A percentile compares a stretch with the other conserved stretches of the same genome.
Conservation (phyloP, 2,113 vertebrate species). For the Spea multiplicata region DNA sequence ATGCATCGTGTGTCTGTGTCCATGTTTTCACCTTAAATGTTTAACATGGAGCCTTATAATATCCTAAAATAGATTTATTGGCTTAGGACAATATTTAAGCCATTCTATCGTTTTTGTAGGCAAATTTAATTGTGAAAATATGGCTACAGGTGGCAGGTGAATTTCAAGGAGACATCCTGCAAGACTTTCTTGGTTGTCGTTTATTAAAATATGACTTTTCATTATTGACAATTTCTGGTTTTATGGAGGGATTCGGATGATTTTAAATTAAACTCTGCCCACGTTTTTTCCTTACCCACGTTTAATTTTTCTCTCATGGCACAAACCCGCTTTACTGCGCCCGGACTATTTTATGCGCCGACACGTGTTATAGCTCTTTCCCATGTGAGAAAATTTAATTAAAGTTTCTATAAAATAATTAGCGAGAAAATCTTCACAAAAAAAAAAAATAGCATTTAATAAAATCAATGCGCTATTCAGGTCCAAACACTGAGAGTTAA, state of each 20-base stretch:
- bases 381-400: slow-evolving; percentile 75
- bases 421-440: slow-evolving; percentile 64
- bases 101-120: too few relatives aligned
- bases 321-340: not conserved
- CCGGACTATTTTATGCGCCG: not conserved
- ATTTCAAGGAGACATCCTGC: too few relatives aligned
- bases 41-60: too few relatives aligned
- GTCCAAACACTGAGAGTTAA: slow-evolving; percentile 70
- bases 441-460: slow-evolving; percentile 30
- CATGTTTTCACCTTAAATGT: too few relatives aligned
- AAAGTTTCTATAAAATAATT: slow-evolving; percentile 77
- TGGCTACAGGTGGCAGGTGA: too few relatives aligned
- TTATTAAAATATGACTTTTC: too few relatives aligned
- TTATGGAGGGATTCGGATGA: not conserved
- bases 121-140: too few relatives aligned
- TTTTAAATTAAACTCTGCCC: slow-evolving; percentile 23
- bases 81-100: too few relatives aligned
- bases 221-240: not conserved
- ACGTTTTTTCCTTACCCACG: not conserved
- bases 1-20: too few relatives aligned
- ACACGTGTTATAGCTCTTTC: slow-evolving; percentile 59
- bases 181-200: too few relatives aligned
- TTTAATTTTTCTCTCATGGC: slow-evolving; percentile 21
- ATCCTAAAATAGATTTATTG: too few relatives aligned
- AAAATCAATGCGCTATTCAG: slow-evolving; percentile 62